These are phyloP conservation scores for Muschampia plurimacula DNA, from an alignment of 2,888 invertebrate genomes.

Conservation along the genomic window DNA sequence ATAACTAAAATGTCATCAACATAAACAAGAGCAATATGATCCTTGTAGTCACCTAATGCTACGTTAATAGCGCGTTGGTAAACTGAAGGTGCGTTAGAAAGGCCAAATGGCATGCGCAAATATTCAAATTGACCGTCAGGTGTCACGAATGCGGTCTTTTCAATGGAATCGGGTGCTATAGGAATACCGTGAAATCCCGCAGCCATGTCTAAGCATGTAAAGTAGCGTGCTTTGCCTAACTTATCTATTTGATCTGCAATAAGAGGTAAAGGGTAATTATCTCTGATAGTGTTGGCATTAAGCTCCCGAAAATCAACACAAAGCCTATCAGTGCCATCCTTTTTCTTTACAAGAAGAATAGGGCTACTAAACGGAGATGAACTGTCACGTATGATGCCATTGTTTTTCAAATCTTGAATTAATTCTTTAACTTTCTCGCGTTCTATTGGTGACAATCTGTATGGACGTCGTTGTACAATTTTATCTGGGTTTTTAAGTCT, in stretches of 20 bases:
- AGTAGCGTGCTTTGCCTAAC: slow-evolving; percentile 22
- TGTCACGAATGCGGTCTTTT: slow-evolving; percentile 7
- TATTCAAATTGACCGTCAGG: slow-evolving; percentile 35
- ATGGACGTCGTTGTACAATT: neutral
- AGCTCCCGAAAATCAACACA: slow-evolving; percentile 49
- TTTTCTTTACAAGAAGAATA: slow-evolving; percentile 45
- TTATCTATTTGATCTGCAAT: slow-evolving; percentile 32
- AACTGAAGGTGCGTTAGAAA: slow-evolving; percentile 12
- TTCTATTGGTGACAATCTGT: neutral
- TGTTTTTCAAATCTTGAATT: neutral
- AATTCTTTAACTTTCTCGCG: neutral
- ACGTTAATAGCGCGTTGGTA: slow-evolving; percentile 44
- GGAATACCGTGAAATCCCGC: slow-evolving; percentile 50
- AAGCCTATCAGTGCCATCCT: slow-evolving; percentile 50
- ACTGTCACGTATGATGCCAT: neutral
- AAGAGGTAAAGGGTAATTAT: slow-evolving; percentile 46
- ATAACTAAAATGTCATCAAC: slow-evolving; percentile 46
- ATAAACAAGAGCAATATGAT: slow-evolving; percentile 42
- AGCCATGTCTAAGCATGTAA: slow-evolving; percentile 41
- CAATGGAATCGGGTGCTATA: slow-evolving; percentile 43
- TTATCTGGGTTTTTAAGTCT: neutral
- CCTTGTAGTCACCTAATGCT: slow-evolving; percentile 40
- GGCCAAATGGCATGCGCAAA: slow-evolving; percentile 48
- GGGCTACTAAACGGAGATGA: slow-evolving; percentile 1
- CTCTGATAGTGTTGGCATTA: slow-evolving; percentile 45